phyloP scores from a whole-genome alignment of 2,113 vertebrate genomes.

The Amphilophus citrinellus region DNA sequence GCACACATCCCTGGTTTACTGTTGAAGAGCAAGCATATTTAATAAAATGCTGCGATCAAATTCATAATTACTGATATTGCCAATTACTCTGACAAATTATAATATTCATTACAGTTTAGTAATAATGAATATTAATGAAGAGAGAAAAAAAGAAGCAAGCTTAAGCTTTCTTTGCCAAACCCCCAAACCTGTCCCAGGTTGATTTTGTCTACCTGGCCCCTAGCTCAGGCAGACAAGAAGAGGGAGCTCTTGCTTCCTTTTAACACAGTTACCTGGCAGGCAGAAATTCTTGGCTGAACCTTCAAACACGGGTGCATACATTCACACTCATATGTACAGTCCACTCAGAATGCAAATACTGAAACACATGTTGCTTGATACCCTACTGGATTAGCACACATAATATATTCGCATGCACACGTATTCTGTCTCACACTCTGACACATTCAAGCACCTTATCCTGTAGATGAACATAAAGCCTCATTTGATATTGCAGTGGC shows the following conservation, averaged over 20 bases:
- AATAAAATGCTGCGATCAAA: constrained; percentile 5
- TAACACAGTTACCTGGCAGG: constrained; percentile 47
- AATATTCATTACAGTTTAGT: background rate
- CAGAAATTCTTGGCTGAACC: constrained; percentile 15
- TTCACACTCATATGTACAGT: background rate
- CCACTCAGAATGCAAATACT: background rate
- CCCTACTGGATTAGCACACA: background rate
- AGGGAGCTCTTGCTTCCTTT: constrained; percentile 74
- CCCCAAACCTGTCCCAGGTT: constrained; percentile 23
- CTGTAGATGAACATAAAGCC: background rate
- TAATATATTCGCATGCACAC: background rate
- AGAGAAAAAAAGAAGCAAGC: background rate
- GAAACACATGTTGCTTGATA: background rate
- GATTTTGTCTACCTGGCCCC: constrained; percentile 31
- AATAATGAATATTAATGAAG: background rate
- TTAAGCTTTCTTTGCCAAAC: background rate
- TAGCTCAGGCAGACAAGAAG: constrained; percentile 72
- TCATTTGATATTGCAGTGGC: background rate
- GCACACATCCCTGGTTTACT: background rate
- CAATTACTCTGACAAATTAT: background rate
- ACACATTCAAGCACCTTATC: constrained; percentile 5
- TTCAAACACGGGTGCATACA: constrained; percentile 13
- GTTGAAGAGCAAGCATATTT: background rate
- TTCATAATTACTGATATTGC: background rate
- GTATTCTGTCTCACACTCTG: background rate